Evolutionary conservation across 1,140 invertebrate genomes (phyloP).

Genomic region (Parasteatoda tepidariorum): DNA sequence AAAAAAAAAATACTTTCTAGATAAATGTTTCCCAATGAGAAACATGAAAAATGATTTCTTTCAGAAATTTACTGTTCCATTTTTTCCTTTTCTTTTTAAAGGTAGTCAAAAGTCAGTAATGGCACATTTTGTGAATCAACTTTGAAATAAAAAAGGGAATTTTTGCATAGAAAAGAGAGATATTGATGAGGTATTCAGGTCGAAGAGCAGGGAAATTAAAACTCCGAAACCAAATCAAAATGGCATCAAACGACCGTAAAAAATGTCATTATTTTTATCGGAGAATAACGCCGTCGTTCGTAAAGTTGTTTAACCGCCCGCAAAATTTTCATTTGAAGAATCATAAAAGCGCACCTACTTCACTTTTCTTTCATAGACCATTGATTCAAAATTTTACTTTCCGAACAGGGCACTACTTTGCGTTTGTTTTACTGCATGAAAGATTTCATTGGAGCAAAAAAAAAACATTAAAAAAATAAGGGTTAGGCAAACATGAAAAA

Average conservation of each 20-base stretch:
- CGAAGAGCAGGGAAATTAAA: constrained; percentile 19
- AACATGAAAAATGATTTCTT: too few species aligned
- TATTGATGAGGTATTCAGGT: not conserved
- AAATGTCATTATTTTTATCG: constrained; percentile 42
- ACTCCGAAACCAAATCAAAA: constrained; percentile 24
- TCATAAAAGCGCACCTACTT: constrained; percentile 25
- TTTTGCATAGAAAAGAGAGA: not conserved
- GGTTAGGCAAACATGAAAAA: too few species aligned
- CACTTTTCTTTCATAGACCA: constrained; percentile 43
- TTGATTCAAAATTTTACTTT: constrained; percentile 1
- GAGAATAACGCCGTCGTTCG: not conserved
- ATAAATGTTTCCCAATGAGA: too few species aligned
- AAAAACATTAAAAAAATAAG: too few species aligned
- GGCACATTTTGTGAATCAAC: not conserved
- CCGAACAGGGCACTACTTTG: not conserved
- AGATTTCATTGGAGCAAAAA: too few species aligned
- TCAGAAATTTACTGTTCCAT: not conserved
- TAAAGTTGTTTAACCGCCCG: constrained; percentile 27
- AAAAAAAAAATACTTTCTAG: too few species aligned
- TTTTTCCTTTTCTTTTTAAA: not conserved
- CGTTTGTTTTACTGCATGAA: too few species aligned
- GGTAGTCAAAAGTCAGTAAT: not conserved
- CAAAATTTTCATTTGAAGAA: constrained; percentile 45
- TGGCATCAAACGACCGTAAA: constrained; percentile 5
- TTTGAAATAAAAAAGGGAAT: constrained; percentile 8